Evolutionary conservation across 2,888 invertebrate genomes (phyloP), one percentile per base, ranked within the genome.

Genomic region (Heliothis peltigera): DNA sequence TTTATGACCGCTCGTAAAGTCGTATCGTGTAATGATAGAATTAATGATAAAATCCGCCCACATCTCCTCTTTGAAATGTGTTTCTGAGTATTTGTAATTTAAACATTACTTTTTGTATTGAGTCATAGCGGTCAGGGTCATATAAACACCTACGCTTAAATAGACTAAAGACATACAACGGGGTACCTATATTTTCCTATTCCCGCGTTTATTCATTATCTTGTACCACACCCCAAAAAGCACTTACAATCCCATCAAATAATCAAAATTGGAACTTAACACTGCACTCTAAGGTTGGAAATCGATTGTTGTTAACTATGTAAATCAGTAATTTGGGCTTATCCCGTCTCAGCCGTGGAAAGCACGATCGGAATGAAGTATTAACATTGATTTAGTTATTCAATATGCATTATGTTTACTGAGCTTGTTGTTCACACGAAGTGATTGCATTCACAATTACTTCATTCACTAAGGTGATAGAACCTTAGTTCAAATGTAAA

Each of bases 281-380:
- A 43, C 57, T 22, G 59, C 15, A 59, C 2, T 17, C 80, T 79
- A 89, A 75, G 63, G 85, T 70, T 69, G 58, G 87, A 65, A 83
- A 78, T 90, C 52, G 77, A 54, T 63, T 59, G 66, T 70, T 76
- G 47, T 18, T 56, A 57, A 44, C 55, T 78, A 83, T 85, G 84
- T 84, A 85, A 88, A 89, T 91, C 80, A 76, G 81, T 80, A 69
- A 80, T 72, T 77, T 75, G 67, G 79, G 82, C 84, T 91, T 85
- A 92, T 91, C 91, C 90, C 83, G 78, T 79, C 77, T 79, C 76
- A 77, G 78, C 76, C 69, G 76, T 79, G 78, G 82, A 66, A 83
- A 85, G 89, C 92, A 91, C 91, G 92, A 83, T 81, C 84, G 77
- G 70, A 75, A 78, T 74, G 72, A 69, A 69, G 70, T 77, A 82